Evolutionary conservation across 2,888 invertebrate genomes (phyloP), one percentile per base, ranked within the genome.

Genomic region (Chloroclysta siterata): DNA sequence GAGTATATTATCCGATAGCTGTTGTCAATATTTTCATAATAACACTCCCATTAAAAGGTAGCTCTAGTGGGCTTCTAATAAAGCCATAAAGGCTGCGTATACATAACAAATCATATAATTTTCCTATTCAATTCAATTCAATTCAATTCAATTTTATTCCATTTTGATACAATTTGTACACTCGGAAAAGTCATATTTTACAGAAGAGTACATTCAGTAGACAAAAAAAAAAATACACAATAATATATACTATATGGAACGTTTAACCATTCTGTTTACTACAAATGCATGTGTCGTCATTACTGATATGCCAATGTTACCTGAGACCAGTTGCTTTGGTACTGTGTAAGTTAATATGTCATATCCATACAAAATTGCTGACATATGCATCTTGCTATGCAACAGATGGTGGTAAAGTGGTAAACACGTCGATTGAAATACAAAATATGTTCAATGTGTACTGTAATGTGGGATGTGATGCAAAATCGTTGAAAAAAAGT

Each of bases 401-500:
- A 53, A 44, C 28, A 53, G 14, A 8, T 22, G 22, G 28, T n/a
- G 7, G n/a, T 6, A 8, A 29, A 17, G 36, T 39, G 36, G 36
- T 11, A 39, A 22, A 56, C 50, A 66, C 66, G 51, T 51, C 72
- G 66, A 73, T 69, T 73, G 22, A 41, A 53, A 50, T 47, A 76
- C 69, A 77, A 77, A 81, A 82, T 73, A 82, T 78, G 87, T 89
- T 85, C 75, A 87, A 89, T 87, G 89, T 90, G 90, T 90, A 88
- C 87, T 89, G 89, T 87, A 87, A 41, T 83, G 87, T 90, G 83
- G 82, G 76, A 85, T 82, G 87, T 87, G 85, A 86, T 86, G 84
- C 82, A 80, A 79, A 77, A 79, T 83, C 72, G 72, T 80, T 73
- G 75, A 80, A 71, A 75, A 79, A 79, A 81, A 79, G 83, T 72